A percentile compares a stretch with the other conserved stretches of the same genome.
Evolutionary conservation across 2,113 vertebrate species (phyloP).

Genomic region (Microcebus lehilahytsara): DNA sequence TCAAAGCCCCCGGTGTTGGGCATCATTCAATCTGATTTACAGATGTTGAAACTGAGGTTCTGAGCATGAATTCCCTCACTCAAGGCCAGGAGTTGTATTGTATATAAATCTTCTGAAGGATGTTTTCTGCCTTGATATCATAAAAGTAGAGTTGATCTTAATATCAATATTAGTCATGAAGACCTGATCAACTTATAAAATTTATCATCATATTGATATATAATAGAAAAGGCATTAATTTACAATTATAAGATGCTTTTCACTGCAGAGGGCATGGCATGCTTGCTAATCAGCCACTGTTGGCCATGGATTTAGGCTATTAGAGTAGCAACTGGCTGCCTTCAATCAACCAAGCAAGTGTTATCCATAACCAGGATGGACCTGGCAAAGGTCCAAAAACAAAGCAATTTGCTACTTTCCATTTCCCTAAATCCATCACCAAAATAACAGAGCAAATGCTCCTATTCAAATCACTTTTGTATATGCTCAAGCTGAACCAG

Average conservation of each 20-base stretch:
- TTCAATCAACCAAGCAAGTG: constrained; percentile 73
- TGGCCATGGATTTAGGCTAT: constrained; percentile 79
- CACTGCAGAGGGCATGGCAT: constrained; percentile 37
- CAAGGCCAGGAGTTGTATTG: background rate
- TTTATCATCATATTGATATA: background rate
- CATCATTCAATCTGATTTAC: background rate
- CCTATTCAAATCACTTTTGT: constrained; percentile 48
- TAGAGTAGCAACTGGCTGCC: constrained; percentile 79
- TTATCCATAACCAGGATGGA: constrained; percentile 67
- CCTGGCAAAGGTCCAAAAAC: constrained; percentile 74
- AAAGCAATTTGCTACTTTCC: constrained; percentile 74
- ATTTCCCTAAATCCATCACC: constrained; percentile 70
- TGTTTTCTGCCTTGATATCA: background rate
- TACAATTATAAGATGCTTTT: constrained; percentile 46
- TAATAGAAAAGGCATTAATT: constrained; percentile 29
- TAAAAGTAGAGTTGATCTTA: background rate
- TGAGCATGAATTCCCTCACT: background rate
- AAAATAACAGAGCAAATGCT: constrained; percentile 47
- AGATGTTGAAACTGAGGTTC: background rate
- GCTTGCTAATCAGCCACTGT: constrained; percentile 65
- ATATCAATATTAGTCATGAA: background rate
- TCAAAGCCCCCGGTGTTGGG: background rate
- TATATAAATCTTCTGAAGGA: background rate
- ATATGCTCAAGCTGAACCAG: background rate
- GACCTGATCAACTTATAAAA: background rate